Percentiles rank a stretch among this genome's conserved stretches.
Evolutionary conservation across 2,113 vertebrate genomes (phyloP).

Genomic region (Oreotrochilus melanogaster): DNA sequence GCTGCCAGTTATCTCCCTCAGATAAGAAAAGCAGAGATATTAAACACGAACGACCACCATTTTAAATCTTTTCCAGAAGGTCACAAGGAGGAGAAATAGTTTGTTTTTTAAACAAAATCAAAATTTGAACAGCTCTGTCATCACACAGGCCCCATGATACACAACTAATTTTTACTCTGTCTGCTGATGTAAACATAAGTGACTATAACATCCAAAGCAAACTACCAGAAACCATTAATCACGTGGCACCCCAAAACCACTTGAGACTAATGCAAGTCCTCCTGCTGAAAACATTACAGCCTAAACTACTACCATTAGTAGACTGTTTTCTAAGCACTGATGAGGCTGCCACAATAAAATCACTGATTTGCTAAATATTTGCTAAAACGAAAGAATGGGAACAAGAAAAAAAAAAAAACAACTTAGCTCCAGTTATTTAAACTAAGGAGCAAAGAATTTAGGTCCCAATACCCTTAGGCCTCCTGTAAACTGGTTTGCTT

Average conservation of each 20-base stretch:
- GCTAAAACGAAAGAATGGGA: background rate
- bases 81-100: background rate
- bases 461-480: background rate
- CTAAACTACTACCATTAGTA: background rate
- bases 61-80: background rate
- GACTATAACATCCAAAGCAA: background rate
- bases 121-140: slow-evolving; percentile 10
- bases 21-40: background rate
- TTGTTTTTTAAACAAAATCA: background rate
- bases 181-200: slow-evolving; percentile 14
- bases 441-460: background rate
- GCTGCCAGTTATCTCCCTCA: background rate
- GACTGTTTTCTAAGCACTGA: background rate
- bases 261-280: background rate
- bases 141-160: background rate
- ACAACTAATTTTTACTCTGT: background rate
- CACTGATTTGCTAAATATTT: background rate
- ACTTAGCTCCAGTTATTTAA: background rate
- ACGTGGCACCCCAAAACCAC: background rate
- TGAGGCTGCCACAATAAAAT: background rate
- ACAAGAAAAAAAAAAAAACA: background rate
- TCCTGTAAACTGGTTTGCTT: background rate
- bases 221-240: slow-evolving; percentile 31
- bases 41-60: background rate
- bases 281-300: background rate